Conservation (phyloP, 1,140 invertebrate genomes). For the Periplaneta americana region DNA sequence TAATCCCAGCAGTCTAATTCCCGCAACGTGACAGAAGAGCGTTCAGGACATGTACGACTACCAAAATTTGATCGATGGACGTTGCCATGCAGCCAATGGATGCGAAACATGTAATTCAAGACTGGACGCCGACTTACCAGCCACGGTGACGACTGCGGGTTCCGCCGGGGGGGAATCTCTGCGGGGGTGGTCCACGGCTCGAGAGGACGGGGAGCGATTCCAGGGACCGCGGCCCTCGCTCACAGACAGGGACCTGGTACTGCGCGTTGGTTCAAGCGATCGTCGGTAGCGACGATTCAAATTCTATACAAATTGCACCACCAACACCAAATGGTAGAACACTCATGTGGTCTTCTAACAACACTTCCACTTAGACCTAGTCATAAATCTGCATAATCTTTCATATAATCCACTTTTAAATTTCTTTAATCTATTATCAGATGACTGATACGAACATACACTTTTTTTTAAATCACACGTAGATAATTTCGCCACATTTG, state of each 20-base stretch:
- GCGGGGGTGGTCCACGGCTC: not conserved
- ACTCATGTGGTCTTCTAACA: not conserved
- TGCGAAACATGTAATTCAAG: not conserved
- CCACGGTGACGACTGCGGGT: not conserved
- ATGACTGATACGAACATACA: not conserved
- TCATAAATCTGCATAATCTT: not conserved
- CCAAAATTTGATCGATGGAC: too few species aligned
- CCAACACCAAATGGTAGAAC: not conserved
- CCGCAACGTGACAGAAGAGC: too few species aligned
- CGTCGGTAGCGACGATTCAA: not conserved
- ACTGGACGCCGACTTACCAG: not conserved
- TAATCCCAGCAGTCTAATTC: too few species aligned
- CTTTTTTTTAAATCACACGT: too few species aligned
- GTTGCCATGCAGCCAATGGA: too few species aligned
- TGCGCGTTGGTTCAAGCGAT: not conserved
- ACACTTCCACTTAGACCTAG: not conserved
- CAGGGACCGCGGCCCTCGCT: not conserved
- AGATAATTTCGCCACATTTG: not conserved
- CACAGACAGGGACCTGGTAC: not conserved
- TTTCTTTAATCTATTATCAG: not conserved
- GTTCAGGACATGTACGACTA: too few species aligned
- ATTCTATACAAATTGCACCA: not conserved
- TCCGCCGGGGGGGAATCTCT: too few species aligned
- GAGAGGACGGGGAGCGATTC: not conserved
- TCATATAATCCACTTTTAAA: not conserved